Base-by-base conservation (phyloP, 2,113 vertebrate species). In the Ageneiosus marmoratus region DNA sequence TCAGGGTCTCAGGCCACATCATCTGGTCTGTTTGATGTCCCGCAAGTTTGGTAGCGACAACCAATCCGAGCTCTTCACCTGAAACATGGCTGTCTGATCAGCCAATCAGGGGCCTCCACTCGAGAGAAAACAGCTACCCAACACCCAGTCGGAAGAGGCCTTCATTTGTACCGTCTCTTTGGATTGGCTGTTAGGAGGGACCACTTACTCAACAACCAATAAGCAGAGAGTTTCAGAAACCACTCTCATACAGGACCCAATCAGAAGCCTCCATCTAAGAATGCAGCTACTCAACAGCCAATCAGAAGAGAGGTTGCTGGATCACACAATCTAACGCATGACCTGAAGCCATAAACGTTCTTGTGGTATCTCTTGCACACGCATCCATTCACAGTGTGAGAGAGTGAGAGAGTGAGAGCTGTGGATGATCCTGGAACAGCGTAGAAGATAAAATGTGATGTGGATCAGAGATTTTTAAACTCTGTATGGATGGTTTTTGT, bases 21-120 rank as follows among this genome's bases (percentile, higher is more conserved):
- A 0, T 84, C 93, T 0, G 32, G 60, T 29, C 88, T 94, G 80
- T 94, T 94, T 3, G 93, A 94, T 44, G 93, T 94, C 55, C 94
- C 94, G 41, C 92, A 93, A 12, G 92, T 94, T 8, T 95, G 93
- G 94, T 95, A 94, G 90, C 87, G 13, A 55, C 22, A 27, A 22
- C 79, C 29, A 65, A 83, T 60, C 44, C 0, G 51, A 41, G 65
- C 16, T 34, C 37, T 80, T 48, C 4, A 12, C 51, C 24, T 46
- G 24, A 16, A 27, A 24, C 11, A 0, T 5, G 48, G 72, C 44
- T 51, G 50, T 22, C 8, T 34, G 20, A 15, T 48, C 63, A 60
- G 65, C 74, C 84, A 85, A 86, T 85, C 74, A 44, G 56, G 58
- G 62, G 84, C 58, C 74, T 44, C 41, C 65, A 53, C 44, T 82